Base-by-base conservation (phyloP, 2,113 vertebrate species). In the Pyrgilauda ruficollis region DNA sequence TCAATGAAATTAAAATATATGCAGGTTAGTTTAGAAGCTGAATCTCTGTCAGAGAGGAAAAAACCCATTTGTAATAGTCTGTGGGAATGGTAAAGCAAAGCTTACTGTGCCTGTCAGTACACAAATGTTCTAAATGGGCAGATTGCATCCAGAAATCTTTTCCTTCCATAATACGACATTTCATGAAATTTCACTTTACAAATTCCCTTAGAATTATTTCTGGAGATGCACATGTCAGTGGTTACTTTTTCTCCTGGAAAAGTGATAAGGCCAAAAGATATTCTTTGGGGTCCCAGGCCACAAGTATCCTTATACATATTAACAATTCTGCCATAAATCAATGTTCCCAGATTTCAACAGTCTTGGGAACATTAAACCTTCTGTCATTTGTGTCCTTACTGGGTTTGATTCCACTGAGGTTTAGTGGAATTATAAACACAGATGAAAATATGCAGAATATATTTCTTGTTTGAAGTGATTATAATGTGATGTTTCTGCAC, bases 391-490 rank as follows among this genome's bases (percentile, higher is more conserved):
- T 21, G 31, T 97, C 94, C 94, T 96, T 95, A 90, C 87, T 96
- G 95, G 91, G 94, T 96, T 97, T 98, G 97, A 97, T 96, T 98
- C 96, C 97, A 64, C 81, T 94, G 95, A 97, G 96, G 95, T 97
- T 98, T 97, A 96, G 94, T 81, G 96, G 97, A 98, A 98, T 97
- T 98, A 97, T 96, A 97, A 97, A 97, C 96, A 97, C 63, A 94
- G 97, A 97, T 21, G 79, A 97, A 98, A 98, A 97, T 97, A 97
- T 91, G 93, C 97, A 97, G 96, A 97, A 95, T 97, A 87, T 93
- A 97, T 96, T 97, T 97, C 97, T 97, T 97, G 93, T 97, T 97
- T 98, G 97, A 98, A 97, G 96, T 95, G 96, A 98, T 97, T 97
- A 97, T 97, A 97, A 97, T 95, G 95, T 95, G 97, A 95, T 96